Evolutionary conservation across 2,888 invertebrate genomes (phyloP).

Genomic region (Dysmachus trigonus): DNA sequence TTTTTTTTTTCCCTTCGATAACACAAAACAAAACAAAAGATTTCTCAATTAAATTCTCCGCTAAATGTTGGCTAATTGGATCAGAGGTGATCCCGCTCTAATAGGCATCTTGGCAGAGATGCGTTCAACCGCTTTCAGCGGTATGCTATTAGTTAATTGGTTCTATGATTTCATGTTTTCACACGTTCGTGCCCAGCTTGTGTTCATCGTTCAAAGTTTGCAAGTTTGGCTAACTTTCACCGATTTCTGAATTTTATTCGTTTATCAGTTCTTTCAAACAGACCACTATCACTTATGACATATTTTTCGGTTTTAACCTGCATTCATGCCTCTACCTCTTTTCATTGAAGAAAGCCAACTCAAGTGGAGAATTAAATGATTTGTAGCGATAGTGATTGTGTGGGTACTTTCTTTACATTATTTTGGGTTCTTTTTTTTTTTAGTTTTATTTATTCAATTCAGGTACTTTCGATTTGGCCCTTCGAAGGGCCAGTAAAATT

Average conservation of each 20-base stretch:
- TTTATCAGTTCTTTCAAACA: background rate
- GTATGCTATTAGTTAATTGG: constrained; percentile 18
- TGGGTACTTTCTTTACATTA: background rate
- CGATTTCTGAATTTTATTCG: background rate
- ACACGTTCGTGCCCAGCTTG: background rate
- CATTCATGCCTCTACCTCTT: background rate
- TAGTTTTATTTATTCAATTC: background rate
- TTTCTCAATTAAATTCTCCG: background rate
- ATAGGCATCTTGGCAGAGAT: constrained; percentile 20
- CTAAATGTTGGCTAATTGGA: constrained; percentile 10
- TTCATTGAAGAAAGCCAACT: background rate
- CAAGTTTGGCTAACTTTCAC: constrained; percentile 27
- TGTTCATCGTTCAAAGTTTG: background rate
- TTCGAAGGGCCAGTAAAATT: background rate
- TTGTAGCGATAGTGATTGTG: background rate
- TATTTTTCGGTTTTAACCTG: background rate
- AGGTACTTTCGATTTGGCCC: background rate
- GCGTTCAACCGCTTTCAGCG: background rate
- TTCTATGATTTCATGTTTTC: background rate
- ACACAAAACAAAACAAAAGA: background rate
- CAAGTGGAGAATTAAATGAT: background rate
- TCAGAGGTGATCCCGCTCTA: constrained; percentile 19
- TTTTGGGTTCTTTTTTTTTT: background rate
- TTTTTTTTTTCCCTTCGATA: background rate
- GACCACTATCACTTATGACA: background rate